Conservation (phyloP, 2,888 invertebrate species). For the Agriotes lineatus region DNA sequence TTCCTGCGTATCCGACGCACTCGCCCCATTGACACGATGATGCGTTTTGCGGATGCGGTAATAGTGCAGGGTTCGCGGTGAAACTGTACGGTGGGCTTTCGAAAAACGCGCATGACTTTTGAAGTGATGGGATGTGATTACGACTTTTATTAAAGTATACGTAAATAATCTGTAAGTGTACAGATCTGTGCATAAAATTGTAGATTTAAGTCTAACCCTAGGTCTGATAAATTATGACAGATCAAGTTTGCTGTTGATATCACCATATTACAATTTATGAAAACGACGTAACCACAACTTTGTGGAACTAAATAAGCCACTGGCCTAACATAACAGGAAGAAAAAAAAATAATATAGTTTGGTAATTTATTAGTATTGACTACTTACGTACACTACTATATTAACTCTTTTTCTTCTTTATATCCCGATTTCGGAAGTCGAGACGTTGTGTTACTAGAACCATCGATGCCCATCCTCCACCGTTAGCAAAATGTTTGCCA, state of each 20-base stretch:
- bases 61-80: neutral
- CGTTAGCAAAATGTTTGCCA: too few relatives aligned
- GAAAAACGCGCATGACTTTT: neutral
- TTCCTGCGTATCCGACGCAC: conserved; percentile 60
- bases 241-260: neutral
- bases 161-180: conserved; percentile 7
- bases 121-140: neutral
- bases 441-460: too few relatives aligned
- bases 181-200: neutral
- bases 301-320: too few relatives aligned
- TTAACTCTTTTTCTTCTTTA: too few relatives aligned
- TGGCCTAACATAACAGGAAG: too few relatives aligned
- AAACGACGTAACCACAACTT: too few relatives aligned
- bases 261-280: too few relatives aligned
- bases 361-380: too few relatives aligned
- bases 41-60: neutral
- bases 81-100: neutral
- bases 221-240: neutral
- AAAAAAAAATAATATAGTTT: too few relatives aligned
- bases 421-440: too few relatives aligned
- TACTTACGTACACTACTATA: too few relatives aligned
- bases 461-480: too few relatives aligned
- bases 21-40: conserved; percentile 31
- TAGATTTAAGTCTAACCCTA: neutral
- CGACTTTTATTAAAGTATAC: neutral